phyloP scores from a whole-genome alignment of 2,888 invertebrate species.

The Orthosia gothica region DNA sequence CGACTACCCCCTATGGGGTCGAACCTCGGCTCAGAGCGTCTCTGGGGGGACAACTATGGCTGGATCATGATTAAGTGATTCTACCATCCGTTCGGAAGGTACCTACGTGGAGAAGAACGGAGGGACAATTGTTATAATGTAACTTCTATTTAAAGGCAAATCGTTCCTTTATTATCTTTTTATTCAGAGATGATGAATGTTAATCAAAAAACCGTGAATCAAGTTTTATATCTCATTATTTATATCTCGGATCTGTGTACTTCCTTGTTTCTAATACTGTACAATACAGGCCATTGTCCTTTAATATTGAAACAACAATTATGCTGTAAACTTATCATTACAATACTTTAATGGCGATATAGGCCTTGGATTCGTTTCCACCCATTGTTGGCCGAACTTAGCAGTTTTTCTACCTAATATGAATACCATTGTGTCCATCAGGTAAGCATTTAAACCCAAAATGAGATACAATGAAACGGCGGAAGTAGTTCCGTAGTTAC shows the following conservation, averaged over 20 bases:
- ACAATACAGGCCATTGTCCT: slow-evolving; percentile 46
- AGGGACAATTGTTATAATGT: background rate
- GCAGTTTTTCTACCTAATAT: slow-evolving; percentile 69
- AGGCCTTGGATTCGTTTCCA: slow-evolving; percentile 74
- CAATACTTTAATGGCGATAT: slow-evolving; percentile 57
- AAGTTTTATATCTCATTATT: slow-evolving; percentile 46
- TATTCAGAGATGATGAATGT: background rate
- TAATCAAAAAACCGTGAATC: slow-evolving; percentile 15
- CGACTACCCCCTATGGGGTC: no score
- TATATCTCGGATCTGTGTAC: slow-evolving; percentile 33
- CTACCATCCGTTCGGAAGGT: no score
- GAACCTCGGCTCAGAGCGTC: no score
- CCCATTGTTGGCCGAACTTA: slow-evolving; percentile 73
- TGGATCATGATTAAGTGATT: no score
- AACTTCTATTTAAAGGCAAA: background rate
- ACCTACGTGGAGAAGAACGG: no score
- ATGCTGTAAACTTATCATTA: slow-evolving; percentile 58
- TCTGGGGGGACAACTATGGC: no score
- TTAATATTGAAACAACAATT: slow-evolving; percentile 59
- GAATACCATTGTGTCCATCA: slow-evolving; percentile 68
- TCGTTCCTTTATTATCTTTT: background rate
- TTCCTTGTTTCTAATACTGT: slow-evolving; percentile 54
- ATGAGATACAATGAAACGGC: slow-evolving; percentile 66
- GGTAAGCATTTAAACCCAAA: slow-evolving; percentile 63
- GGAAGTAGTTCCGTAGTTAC: slow-evolving; percentile 69